Conservation (phyloP, 2,797 vertebrate genomes). For the Microcaecilia unicolor region DNA sequence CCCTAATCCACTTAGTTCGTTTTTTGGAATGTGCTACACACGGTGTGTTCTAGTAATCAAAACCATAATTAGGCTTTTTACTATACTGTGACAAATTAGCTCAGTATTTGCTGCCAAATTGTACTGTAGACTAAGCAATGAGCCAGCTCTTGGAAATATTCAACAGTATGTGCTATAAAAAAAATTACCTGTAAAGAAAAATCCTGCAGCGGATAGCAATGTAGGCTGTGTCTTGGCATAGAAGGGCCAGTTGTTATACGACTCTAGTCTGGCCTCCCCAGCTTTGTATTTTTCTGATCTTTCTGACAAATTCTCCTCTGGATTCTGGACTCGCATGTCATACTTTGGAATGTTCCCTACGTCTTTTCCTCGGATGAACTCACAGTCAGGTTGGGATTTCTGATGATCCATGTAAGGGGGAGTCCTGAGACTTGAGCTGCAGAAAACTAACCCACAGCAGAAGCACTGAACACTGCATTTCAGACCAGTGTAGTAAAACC, state of each 20-base stretch:
- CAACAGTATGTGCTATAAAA: background rate
- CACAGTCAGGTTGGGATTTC: background rate
- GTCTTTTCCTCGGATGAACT: conserved; percentile 12
- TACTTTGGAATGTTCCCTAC: conserved; percentile 14
- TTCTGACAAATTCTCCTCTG: background rate
- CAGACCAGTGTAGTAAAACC: background rate
- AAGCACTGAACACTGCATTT: conserved; percentile 8
- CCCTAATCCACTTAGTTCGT: too few relatives aligned
- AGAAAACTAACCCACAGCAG: conserved; percentile 14
- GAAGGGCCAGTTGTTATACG: background rate
- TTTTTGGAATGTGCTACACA: too few relatives aligned
- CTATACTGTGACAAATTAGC: too few relatives aligned
- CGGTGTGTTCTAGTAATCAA: too few relatives aligned
- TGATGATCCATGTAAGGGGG: background rate
- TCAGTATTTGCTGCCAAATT: background rate
- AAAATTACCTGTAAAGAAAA: conserved; percentile 22
- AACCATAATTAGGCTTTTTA: too few relatives aligned
- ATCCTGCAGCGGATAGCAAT: background rate
- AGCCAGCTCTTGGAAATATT: too few relatives aligned
- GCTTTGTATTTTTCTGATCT: accelerated
- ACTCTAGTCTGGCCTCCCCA: background rate
- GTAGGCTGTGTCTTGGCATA: background rate
- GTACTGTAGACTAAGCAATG: accelerated
- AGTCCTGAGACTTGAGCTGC: background rate
- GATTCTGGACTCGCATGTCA: background rate